Percentiles rank a stretch among this genome's conserved stretches.
Evolutionary conservation across 2,113 vertebrate genomes (phyloP).

Genomic region (Noctilio leporinus): DNA sequence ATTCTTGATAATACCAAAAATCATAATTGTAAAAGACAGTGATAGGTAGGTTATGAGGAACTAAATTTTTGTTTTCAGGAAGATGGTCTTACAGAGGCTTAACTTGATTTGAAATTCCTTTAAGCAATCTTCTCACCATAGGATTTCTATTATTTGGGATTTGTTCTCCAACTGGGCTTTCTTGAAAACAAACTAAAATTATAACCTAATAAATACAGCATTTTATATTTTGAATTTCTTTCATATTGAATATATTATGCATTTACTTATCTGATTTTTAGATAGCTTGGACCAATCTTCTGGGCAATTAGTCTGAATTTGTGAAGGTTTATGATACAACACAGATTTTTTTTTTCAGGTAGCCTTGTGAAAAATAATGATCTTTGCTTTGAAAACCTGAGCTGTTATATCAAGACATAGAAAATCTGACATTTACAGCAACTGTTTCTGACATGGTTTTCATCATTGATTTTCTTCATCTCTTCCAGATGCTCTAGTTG

Average conservation of each 20-base stretch:
- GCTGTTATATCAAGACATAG: slow-evolving; percentile 11
- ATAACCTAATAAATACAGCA: not conserved
- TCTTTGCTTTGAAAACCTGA: slow-evolving; percentile 36
- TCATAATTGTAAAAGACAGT: not conserved
- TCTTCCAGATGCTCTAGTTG: not conserved
- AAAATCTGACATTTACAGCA: slow-evolving; percentile 47
- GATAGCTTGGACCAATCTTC: not conserved
- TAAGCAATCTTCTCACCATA: not conserved
- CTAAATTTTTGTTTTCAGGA: not conserved
- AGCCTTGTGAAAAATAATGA: slow-evolving; percentile 37
- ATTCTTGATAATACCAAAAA: not conserved
- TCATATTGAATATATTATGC: slow-evolving; percentile 1
- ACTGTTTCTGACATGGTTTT: slow-evolving; percentile 41
- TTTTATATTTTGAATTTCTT: slow-evolving; percentile 41
- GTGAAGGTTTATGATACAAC: slow-evolving; percentile 2
- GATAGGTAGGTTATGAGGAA: not conserved
- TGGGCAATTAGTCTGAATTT: not conserved
- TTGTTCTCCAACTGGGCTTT: slow-evolving; percentile 30
- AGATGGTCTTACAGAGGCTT: not conserved
- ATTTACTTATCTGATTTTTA: slow-evolving; percentile 1
- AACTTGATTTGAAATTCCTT: not conserved
- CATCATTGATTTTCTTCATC: slow-evolving; percentile 47
- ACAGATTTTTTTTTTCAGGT: slow-evolving; percentile 28
- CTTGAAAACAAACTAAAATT: not conserved
- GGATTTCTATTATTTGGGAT: not conserved